phyloP scores from a whole-genome alignment of 2,113 vertebrate genomes.

The Xiphophorus couchianus region DNA sequence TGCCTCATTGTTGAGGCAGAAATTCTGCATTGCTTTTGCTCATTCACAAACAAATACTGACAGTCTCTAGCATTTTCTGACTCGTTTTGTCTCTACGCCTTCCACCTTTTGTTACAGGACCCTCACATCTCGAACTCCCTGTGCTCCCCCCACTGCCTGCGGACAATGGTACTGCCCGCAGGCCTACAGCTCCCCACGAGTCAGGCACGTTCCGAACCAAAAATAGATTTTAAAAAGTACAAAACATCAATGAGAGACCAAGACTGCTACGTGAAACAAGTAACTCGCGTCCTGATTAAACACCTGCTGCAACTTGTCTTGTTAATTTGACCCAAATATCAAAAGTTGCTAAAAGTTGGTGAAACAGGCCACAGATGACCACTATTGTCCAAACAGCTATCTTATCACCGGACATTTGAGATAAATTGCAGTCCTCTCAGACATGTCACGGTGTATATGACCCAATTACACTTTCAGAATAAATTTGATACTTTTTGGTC shows the following conservation, averaged over 20 bases:
- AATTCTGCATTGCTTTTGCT: slow-evolving; percentile 64
- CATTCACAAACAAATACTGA: slow-evolving; percentile 59
- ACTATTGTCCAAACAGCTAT: slow-evolving; percentile 61
- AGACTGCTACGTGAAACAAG: not conserved
- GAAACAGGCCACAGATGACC: slow-evolving; percentile 58
- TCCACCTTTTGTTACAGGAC: slow-evolving; percentile 74
- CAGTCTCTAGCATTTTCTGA: slow-evolving; percentile 78
- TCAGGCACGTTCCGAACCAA: slow-evolving; percentile 72
- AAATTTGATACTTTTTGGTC: not conserved
- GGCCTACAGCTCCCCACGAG: slow-evolving; percentile 68
- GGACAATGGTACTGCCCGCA: slow-evolving; percentile 73
- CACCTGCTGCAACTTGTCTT: slow-evolving; percentile 2
- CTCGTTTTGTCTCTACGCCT: slow-evolving; percentile 74
- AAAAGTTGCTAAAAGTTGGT: not conserved
- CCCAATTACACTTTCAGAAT: not conserved
- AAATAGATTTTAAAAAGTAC: slow-evolving; percentile 1
- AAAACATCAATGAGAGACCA: not conserved
- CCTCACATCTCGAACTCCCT: slow-evolving; percentile 77
- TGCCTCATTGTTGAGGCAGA: slow-evolving; percentile 63
- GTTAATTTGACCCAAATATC: not conserved
- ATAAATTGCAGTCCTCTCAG: not conserved
- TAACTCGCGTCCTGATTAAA: not conserved
- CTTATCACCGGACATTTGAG: slow-evolving; percentile 22
- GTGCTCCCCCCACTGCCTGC: not conserved
- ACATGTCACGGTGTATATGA: not conserved